Evolutionary conservation across 2,888 invertebrate genomes (phyloP).

Genomic region (Cylindroiulus punctatus): DNA sequence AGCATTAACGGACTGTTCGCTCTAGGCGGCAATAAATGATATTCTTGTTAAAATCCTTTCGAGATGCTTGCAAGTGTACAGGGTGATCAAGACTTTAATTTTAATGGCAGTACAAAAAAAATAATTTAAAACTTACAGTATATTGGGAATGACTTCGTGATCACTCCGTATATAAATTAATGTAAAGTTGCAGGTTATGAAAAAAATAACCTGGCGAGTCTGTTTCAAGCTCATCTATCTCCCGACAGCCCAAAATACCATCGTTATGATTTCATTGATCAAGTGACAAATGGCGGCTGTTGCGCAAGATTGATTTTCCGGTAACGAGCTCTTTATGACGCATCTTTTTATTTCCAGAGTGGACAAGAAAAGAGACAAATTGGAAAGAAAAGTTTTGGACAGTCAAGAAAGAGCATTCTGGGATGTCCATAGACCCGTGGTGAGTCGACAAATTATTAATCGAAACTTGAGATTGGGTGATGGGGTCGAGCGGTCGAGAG

Average conservation of each 20-base stretch:
- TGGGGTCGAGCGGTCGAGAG: neutral
- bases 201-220: no score
- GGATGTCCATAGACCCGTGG: constrained; percentile 99
- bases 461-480: neutral
- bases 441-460: constrained; percentile 66
- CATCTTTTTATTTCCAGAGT: constrained; percentile 71
- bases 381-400: constrained; percentile 97
- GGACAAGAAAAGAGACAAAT: constrained; percentile 97
- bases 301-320: neutral
- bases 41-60: no score
- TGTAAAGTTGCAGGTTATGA: no score
- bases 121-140: no score
- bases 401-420: constrained; percentile 99
- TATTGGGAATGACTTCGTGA: no score
- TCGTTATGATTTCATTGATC: neutral
- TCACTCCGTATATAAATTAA: no score
- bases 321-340: neutral
- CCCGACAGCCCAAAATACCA: neutral
- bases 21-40: no score
- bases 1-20: no score
- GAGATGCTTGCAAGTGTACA: no score
- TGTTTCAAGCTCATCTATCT: neutral
- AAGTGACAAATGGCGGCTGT: neutral
- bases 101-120: no score
- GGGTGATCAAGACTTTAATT: no score